Base-by-base conservation (phyloP, 2,113 vertebrate species). In the Malurus cyaneus region DNA sequence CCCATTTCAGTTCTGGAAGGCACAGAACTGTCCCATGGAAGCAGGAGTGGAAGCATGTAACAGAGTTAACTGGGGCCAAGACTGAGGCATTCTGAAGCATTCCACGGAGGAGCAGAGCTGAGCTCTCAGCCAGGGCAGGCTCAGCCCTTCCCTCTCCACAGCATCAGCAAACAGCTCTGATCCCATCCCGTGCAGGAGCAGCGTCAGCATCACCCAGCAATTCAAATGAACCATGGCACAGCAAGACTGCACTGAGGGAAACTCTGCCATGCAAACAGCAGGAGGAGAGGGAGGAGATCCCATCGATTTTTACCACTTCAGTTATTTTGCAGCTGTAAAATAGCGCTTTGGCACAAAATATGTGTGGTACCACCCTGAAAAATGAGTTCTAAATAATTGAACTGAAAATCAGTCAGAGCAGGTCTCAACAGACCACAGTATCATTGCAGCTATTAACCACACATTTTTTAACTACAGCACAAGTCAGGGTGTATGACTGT, bases 361-460 rank as follows among this genome's bases (percentile, higher is more conserved):
- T 8, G 15, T 8, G 15, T 46, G 26, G 72, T 61, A 65, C 42
- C 79, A 69, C 59, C 82, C 86, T 89, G 85, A 96, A 44, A 94
- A 91, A 95, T 70, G 18, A 88, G 50, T 69, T 69, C 73, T 94
- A 88, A 95, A 94, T 96, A 95, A 96, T 31, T 96, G 50, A 96
- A 72, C 49, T 2, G 42, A 84, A 52, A 62, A 89, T 89, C 71
- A 88, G 74, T 88, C 83, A 83, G 64, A 88, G 36, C 78, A 83
- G 24, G 72, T 91, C 70, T 76, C 64, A 91, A 60, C 65, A 92
- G 57, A 80, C 86, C 61, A 78, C 42, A 46, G 18, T n/a, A 2
- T 84, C 96, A 94, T 44, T 92, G 89, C 64, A 81, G 89, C 72
- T 88, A 93, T 94, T 96, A 96, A 86, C 20, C 4, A 84, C 28